Percentiles rank a stretch among this genome's conserved stretches.
Conservation (phyloP, 1,140 invertebrate genomes). For the Luehdorfia chinensis region DNA sequence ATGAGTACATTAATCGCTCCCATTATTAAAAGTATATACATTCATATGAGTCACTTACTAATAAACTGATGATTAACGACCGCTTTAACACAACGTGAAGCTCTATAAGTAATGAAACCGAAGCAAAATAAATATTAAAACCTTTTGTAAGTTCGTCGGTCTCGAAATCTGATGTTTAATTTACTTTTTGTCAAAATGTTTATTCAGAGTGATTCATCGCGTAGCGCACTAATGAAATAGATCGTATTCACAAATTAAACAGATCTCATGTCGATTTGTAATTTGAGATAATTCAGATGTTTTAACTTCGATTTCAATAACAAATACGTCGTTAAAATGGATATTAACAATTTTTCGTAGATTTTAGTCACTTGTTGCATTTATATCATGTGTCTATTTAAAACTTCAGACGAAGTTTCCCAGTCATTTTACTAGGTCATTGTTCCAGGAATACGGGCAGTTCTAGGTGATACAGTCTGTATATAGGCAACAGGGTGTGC, state of each 20-base stretch:
- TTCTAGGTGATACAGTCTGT: conserved; percentile 42
- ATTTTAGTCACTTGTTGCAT: too few species aligned
- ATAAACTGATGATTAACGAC: conserved; percentile 43
- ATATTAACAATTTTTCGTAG: too few species aligned
- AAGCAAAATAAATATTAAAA: conserved; percentile 56
- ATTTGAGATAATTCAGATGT: conserved; percentile 36
- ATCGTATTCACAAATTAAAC: conserved; percentile 49
- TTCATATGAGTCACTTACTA: conserved; percentile 17
- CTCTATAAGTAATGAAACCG: conserved; percentile 31
- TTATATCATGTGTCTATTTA: too few species aligned
- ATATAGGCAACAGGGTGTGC: conserved; percentile 35
- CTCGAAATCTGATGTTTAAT: conserved; percentile 38
- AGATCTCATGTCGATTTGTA: conserved; percentile 63
- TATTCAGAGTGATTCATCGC: conserved; percentile 67
- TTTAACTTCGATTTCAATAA: too few species aligned
- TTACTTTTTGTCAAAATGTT: conserved; percentile 57
- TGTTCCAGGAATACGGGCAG: conserved; percentile 48
- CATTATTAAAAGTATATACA: conserved; percentile 9
- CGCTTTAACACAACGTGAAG: conserved; percentile 32
- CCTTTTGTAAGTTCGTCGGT: conserved; percentile 42
- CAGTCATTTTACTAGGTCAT: conserved; percentile 52
- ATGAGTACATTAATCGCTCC: background rate
- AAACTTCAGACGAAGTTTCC: too few species aligned
- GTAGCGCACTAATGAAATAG: conserved; percentile 51
- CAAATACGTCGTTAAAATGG: too few species aligned